Evolutionary conservation across 2,113 vertebrate genomes (phyloP), one percentile per base, ranked within the genome.

Genomic region (Leuciscus idus): DNA sequence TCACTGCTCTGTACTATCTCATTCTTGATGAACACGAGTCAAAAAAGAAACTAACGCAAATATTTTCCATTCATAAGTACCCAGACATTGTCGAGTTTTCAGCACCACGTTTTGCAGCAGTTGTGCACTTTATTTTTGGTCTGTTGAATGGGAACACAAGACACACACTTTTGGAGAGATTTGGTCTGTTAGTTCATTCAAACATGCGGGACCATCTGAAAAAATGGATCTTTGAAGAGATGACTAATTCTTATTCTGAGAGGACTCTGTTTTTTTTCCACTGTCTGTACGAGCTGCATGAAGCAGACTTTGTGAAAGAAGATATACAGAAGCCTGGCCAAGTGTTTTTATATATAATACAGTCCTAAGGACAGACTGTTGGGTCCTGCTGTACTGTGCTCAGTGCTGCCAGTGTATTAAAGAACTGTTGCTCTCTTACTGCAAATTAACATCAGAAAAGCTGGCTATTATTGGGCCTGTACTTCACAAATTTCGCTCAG

Each of bases 1-100:
- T 93, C 72, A 86, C 90, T 48, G 92, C 90, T 3, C 80, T 88
- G 26, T 50, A 64, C 57, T 88, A 83, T 64, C 21, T 80, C 13
- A 28, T 75, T 57, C 61, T 78, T 15, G 68, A 72, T 70, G 43
- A 85, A 26, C 1, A 61, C 1, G 57, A 85, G 36, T 46, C 61
- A 9, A 11, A 59, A 21, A 39, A 9, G 73, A 78, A 79, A 46
- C 11, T 85, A 6, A 61, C 10, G 15, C 26, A 72, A 21, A 48
- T 88, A 9, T 26, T 81, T 28, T 26, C 19, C 66, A 26, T 17
- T 6, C 10, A 62, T 26, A 61, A 17, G 15, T 0, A 52, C 4
- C 2, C 4, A 17, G 1, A 1, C 1, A 0, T 6, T 52, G 3
- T 6, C 15, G 0, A 6, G 0, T 19, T 19, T 52, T 15, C 0